Conservation (phyloP, 1,140 invertebrate species). For the Platyscapa corneri region DNA sequence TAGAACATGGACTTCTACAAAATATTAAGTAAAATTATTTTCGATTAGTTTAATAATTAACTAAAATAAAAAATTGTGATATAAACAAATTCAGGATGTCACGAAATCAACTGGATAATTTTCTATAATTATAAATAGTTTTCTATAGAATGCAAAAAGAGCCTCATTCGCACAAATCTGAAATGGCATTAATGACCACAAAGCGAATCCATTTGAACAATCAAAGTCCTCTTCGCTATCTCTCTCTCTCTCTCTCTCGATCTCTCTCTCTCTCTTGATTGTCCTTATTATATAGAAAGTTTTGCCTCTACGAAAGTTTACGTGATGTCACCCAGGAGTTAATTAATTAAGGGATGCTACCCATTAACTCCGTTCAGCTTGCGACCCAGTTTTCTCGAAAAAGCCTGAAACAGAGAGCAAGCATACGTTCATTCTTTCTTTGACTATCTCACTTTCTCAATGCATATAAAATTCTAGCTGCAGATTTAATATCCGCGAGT, state of each 20-base stretch:
- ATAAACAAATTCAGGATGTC: no score
- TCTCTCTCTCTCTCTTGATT: neutral
- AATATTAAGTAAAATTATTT: no score
- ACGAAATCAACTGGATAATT: no score
- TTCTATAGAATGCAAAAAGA: neutral
- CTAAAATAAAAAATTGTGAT: no score
- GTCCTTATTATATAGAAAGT: constrained; percentile 35
- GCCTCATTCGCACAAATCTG: neutral
- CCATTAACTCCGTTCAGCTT: constrained; percentile 31
- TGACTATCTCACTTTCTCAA: neutral
- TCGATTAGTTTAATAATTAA: no score
- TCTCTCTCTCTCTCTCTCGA: no score
- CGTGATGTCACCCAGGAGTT: neutral
- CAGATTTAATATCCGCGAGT: neutral
- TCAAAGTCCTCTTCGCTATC: constrained; percentile 34
- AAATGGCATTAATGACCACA: neutral
- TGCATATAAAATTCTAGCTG: neutral
- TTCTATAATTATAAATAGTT: no score
- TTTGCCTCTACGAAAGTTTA: constrained; percentile 38
- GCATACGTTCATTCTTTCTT: neutral
- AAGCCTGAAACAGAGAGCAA: neutral
- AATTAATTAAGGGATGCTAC: constrained; percentile 50
- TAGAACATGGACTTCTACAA: no score
- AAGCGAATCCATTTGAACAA: constrained; percentile 36
- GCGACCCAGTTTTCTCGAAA: no score